Evolutionary conservation across 2,113 vertebrate species (phyloP).

Genomic region (Gopherus flavomarginatus): DNA sequence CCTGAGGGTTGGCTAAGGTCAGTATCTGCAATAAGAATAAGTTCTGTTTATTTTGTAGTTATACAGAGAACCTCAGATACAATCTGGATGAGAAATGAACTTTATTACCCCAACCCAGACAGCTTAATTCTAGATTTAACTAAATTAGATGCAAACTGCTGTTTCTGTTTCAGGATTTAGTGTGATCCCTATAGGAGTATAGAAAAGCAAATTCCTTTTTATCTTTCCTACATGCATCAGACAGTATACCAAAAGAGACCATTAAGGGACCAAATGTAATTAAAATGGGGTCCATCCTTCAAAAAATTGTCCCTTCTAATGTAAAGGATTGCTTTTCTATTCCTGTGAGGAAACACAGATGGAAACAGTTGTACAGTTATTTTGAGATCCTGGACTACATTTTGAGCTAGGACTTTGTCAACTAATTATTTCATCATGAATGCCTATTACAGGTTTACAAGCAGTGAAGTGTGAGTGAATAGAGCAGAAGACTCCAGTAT

Average conservation of each 20-base stretch:
- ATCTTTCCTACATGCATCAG: background rate
- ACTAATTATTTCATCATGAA: background rate
- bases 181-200: background rate
- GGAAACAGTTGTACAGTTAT: constrained; percentile 19
- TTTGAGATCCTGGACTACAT: background rate
- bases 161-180: background rate
- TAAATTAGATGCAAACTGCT: accelerated
- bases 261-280: background rate
- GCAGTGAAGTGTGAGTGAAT: background rate
- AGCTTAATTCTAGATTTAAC: background rate
- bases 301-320: background rate
- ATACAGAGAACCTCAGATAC: background rate
- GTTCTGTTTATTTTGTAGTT: background rate
- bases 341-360: constrained; percentile 31
- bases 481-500: background rate
- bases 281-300: background rate
- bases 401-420: constrained; percentile 27
- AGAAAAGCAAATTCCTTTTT: background rate
- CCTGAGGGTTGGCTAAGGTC: background rate
- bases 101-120: background rate
- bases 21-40: background rate
- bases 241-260: background rate
- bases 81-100: background rate
- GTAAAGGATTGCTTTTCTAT: background rate
- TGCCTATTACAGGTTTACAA: background rate